A percentile compares a stretch with the other conserved stretches of the same genome.
Conservation (phyloP, 2,113 vertebrate genomes). For the Orcinus orca region DNA sequence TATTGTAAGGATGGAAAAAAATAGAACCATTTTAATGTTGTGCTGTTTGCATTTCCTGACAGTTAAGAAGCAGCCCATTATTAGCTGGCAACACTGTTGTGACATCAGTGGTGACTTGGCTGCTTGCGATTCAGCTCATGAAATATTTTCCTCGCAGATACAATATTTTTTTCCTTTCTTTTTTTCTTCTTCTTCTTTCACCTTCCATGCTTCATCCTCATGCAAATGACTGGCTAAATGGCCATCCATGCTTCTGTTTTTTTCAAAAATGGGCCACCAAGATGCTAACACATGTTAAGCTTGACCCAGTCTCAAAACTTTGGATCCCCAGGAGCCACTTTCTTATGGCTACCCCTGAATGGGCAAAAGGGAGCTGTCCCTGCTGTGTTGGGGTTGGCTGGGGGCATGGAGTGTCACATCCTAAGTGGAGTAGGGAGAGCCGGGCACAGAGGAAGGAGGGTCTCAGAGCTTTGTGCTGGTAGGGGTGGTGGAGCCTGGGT, state of each 20-base stretch:
- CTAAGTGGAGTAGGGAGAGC: neutral
- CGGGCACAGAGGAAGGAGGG: too few relatives aligned
- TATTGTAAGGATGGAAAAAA: conserved; percentile 60
- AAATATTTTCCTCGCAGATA: neutral
- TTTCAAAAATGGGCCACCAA: neutral
- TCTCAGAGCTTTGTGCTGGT: neutral
- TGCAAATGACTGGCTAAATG: neutral
- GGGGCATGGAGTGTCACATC: neutral
- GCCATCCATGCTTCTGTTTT: neutral
- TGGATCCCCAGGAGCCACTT: neutral
- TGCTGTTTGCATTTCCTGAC: conserved; percentile 57
- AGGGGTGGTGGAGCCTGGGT: neutral
- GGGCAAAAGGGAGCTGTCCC: neutral
- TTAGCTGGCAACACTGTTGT: conserved; percentile 53
- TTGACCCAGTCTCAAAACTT: neutral
- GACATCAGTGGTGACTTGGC: conserved; percentile 59
- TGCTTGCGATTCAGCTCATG: conserved; percentile 50
- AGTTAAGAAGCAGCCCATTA: conserved; percentile 62
- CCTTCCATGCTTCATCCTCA: neutral
- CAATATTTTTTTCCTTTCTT: neutral
- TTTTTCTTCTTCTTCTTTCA: neutral
- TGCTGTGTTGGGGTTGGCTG: accelerated
- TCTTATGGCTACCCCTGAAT: neutral
- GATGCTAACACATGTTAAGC: neutral
- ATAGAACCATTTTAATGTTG: conserved; percentile 61